Percentiles rank a stretch among this genome's conserved stretches.
Conservation (phyloP, 2,797 vertebrate genomes). For the Tapirus indicus region DNA sequence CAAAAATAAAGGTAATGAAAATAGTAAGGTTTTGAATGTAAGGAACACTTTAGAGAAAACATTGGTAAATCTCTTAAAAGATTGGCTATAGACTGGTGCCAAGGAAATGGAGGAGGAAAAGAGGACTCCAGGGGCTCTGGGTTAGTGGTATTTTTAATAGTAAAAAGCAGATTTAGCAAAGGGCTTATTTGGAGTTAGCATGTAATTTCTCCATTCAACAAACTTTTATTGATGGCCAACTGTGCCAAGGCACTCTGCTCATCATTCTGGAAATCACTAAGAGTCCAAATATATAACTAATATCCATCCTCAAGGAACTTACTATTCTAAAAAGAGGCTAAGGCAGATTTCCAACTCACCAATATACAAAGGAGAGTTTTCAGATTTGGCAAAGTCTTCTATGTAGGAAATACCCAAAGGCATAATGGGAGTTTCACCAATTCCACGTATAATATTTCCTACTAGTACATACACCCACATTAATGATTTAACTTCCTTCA, state of each 20-base stretch:
- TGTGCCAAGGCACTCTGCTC: background rate
- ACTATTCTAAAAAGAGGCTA: background rate
- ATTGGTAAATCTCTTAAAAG: background rate
- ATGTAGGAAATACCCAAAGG: conserved; percentile 97
- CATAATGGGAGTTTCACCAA: conserved; percentile 96
- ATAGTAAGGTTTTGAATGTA: background rate
- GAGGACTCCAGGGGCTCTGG: background rate
- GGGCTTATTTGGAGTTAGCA: background rate
- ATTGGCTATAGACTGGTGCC: background rate
- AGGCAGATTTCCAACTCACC: conserved; percentile 87
- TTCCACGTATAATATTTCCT: conserved; percentile 95
- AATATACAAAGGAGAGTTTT: conserved; percentile 96
- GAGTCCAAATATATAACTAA: background rate
- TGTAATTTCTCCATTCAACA: background rate
- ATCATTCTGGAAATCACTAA: background rate
- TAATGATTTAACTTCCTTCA: conserved; percentile 90
- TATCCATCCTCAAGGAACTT: background rate
- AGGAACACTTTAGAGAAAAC: background rate
- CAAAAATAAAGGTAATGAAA: background rate
- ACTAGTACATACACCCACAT: conserved; percentile 96
- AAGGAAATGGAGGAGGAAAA: background rate
- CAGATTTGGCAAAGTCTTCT: conserved; percentile 95
- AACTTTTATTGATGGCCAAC: background rate
- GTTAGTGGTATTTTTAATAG: background rate
- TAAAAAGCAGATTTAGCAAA: background rate